phyloP scores from a whole-genome alignment of 2,888 invertebrate species.

The Tineola bisselliella region DNA sequence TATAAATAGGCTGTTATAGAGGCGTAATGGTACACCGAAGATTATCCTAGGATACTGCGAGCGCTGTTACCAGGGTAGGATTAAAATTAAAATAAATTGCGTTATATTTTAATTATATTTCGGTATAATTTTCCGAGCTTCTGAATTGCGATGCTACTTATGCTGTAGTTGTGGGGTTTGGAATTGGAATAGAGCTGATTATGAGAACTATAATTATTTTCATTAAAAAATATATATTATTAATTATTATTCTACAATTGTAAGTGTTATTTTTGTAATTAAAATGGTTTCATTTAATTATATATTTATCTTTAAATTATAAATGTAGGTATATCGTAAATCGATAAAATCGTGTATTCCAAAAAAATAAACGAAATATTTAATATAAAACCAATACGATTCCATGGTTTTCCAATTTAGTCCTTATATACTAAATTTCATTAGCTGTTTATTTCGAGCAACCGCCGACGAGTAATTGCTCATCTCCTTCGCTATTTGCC shows the following conservation, averaged over 20 bases:
- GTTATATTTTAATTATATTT: conserved; percentile 66
- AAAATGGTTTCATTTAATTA: too few relatives aligned
- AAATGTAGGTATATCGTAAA: too few relatives aligned
- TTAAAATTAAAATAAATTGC: conserved; percentile 65
- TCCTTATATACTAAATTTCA: conserved; percentile 64
- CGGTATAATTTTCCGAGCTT: conserved; percentile 63
- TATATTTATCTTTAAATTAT: too few relatives aligned
- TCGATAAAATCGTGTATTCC: too few relatives aligned
- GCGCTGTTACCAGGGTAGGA: conserved; percentile 26
- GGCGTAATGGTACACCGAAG: conserved; percentile 28
- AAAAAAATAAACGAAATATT: not conserved
- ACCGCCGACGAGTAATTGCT: conserved; percentile 60
- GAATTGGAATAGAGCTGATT: not conserved
- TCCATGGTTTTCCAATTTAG: conserved; percentile 33
- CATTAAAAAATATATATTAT: too few relatives aligned
- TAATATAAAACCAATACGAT: conserved; percentile 18
- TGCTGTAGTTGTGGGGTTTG: conserved; percentile 1
- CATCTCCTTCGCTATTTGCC: conserved; percentile 54
- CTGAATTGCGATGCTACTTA: conserved; percentile 49
- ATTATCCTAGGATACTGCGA: conserved; percentile 24
- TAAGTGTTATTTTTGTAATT: too few relatives aligned
- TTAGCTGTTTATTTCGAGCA: conserved; percentile 60
- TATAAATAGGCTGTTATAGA: conserved; percentile 40
- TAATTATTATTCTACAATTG: too few relatives aligned
- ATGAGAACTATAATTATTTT: too few relatives aligned